phyloP scores from a whole-genome alignment of 2,888 invertebrate species.

The Acleris holmiana region DNA sequence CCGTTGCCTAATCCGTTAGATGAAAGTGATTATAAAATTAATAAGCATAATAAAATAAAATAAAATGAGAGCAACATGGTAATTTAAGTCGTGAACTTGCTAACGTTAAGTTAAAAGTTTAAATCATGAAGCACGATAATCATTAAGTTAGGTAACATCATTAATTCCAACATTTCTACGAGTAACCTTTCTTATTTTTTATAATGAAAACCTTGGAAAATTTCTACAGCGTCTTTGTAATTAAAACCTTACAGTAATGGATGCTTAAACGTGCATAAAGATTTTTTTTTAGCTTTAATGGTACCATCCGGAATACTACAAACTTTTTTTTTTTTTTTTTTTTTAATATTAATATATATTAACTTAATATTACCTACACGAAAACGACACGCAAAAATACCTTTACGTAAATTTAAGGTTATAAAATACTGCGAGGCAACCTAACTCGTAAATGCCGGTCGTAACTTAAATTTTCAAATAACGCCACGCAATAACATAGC shows the following conservation, averaged over 20 bases:
- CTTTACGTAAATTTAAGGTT: too few species aligned
- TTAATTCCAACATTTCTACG: too few species aligned
- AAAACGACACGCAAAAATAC: too few species aligned
- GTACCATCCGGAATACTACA: not conserved
- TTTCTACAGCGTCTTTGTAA: too few species aligned
- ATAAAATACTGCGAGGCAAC: too few species aligned
- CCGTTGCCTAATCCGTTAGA: constrained; percentile 7
- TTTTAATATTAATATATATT: too few species aligned
- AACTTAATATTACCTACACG: too few species aligned
- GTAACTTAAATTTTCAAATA: not conserved
- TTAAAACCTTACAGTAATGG: not conserved
- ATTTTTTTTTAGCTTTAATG: not conserved
- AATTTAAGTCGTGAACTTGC: constrained; percentile 23
- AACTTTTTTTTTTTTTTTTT: too few species aligned
- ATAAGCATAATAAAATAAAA: constrained; percentile 14
- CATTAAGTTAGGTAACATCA: too few species aligned
- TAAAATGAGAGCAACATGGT: constrained; percentile 13
- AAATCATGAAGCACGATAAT: too few species aligned
- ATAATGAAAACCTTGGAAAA: too few species aligned
- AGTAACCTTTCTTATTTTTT: too few species aligned
- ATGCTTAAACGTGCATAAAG: not conserved
- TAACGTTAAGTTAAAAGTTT: not conserved
- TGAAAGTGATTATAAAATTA: constrained; percentile 10
- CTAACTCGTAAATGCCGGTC: not conserved
- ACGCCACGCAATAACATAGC: not conserved